Percentiles rank a stretch among this genome's conserved stretches.
Evolutionary conservation across 2,797 vertebrate genomes (phyloP).

Genomic region (Pipistrellus pipistrellus): DNA sequence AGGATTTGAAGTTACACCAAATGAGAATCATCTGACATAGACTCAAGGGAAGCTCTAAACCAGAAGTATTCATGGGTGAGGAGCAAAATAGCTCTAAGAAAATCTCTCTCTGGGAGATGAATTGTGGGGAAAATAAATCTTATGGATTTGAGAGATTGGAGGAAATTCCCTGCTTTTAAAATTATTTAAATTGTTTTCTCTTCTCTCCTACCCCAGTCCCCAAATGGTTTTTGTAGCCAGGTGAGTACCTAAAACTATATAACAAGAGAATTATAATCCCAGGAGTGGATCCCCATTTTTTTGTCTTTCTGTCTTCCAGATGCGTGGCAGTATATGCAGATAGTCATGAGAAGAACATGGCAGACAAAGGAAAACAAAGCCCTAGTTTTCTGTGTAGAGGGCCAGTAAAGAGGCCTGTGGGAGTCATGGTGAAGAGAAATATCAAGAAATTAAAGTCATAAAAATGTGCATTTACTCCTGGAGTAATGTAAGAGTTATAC

Average conservation of each 20-base stretch:
- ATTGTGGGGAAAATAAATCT: neutral
- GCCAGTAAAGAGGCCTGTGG: neutral
- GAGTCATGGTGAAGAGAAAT: neutral
- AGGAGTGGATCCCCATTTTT: neutral
- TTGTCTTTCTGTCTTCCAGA: neutral
- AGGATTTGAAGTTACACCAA: neutral
- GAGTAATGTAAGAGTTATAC: neutral
- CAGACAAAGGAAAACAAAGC: neutral
- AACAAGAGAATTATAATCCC: neutral
- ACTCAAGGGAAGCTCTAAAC: neutral
- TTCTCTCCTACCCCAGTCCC: neutral
- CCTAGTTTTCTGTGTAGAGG: neutral
- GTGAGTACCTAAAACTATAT: neutral
- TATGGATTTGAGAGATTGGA: neutral
- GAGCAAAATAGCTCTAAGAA: neutral
- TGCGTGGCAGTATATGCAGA: neutral
- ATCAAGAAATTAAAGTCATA: neutral
- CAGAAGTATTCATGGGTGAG: neutral
- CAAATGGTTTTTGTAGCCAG: neutral
- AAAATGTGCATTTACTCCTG: neutral
- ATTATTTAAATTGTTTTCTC: neutral
- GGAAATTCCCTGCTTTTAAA: neutral
- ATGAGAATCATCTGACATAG: neutral
- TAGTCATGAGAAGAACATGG: neutral
- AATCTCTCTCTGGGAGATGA: neutral